Base-by-base conservation (phyloP, 2,797 vertebrate genomes). In the Lacerta viridis region DNA sequence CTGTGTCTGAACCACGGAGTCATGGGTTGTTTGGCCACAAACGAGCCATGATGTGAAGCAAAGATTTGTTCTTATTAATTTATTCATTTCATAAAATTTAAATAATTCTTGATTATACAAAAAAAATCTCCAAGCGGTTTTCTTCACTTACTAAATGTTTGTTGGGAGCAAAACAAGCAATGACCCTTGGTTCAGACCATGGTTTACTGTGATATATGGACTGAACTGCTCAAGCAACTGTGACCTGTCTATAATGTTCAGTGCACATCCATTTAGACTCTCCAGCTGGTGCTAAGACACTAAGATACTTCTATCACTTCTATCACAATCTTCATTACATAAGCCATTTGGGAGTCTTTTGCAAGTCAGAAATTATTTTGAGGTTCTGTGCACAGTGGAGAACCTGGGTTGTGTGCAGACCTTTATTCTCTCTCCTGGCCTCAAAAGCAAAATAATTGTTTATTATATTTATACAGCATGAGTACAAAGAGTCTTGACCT, bases 401-500 rank as follows among this genome's bases (percentile, higher is more conserved):
- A 43, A 29, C 61, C 64, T 79, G 5, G 13, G 8, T 80, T 69
- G 59, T 18, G 5, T 17, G 2, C 11, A 41, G 69, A 33, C 33
- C 33, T 43, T 76, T 75, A 41, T 27, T 88, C 64, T 23, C 33
- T 36, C 23, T 13, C 27, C 68, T 11, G 18, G 10, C 39, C 50
- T 71, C n/a, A 29, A 27, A 84, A 78, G 43, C 27, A 41, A 71
- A 29, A 64, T 80, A 64, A 74, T 29, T 20, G 55, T 27, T 29
- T 46, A 3, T 80, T 72, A 20, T 33, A 13, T 25, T 80, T 50
- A 50, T 15, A 55, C 4, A 39, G 18, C 11, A 85, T 2, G 27
- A 61, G 81, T 29, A 88, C 0, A 4, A 86, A 29, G 59, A 88
- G 66, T 36, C 41, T 90, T 77, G 41, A 86, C 96, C 83, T 95